Conservation (phyloP, 2,797 vertebrate genomes). For the Cercopithecus diana region DNA sequence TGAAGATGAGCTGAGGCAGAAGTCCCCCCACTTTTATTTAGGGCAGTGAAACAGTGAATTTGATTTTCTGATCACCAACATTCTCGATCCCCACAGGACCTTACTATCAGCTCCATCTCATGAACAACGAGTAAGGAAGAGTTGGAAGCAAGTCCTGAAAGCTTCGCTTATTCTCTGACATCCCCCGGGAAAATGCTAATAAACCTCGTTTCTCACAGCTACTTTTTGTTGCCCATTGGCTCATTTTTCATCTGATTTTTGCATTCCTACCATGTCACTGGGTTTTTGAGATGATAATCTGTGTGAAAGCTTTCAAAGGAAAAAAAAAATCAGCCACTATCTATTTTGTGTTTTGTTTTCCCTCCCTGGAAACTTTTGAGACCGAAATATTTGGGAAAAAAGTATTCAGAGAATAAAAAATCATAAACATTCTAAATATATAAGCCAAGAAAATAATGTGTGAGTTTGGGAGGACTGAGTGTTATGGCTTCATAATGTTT, state of each 20-base stretch:
- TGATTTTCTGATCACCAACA: background rate
- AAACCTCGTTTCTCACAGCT: background rate
- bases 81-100: background rate
- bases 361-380: conserved; percentile 48
- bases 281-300: conserved; percentile 31
- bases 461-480: background rate
- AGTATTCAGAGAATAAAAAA: background rate
- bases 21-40: background rate
- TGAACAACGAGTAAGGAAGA: conserved; percentile 42
- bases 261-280: background rate
- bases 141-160: conserved; percentile 13
- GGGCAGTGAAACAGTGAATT: background rate
- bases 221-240: background rate
- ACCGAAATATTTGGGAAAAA: background rate
- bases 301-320: conserved; percentile 10
- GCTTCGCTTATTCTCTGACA: background rate
- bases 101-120: conserved; percentile 25
- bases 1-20: background rate
- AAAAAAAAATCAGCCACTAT: background rate
- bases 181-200: background rate
- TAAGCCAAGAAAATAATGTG: background rate
- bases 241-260: conserved; percentile 45
- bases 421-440: background rate
- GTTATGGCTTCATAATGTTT: background rate
- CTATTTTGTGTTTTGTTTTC: background rate